Base-by-base conservation (phyloP, 1,140 invertebrate species). In the Bombus superbus region DNA sequence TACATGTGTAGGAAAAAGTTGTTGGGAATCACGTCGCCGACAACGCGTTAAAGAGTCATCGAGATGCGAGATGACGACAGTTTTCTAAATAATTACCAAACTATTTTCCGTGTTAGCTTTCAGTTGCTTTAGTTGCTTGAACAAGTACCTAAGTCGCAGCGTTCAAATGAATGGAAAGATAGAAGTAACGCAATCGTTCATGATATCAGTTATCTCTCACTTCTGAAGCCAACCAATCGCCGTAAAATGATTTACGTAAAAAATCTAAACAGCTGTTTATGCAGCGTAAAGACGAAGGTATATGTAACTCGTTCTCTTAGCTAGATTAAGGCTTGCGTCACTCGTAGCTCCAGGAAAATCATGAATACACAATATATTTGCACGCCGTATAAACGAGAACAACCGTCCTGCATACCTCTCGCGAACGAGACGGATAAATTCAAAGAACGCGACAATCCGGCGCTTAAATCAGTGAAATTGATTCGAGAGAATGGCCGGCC, bases 331-430 rank as follows among this genome's bases (percentile, higher is more conserved):
- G 18, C 75, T 77, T 77, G 57, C 75, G 38, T 77, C 75, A 77
- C 53, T 38, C 28, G 25, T 77, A 18, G 53, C 57, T 62, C 25
- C 53, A 10, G 75, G 75, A 77, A 77, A 77, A 62, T 77, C 47
- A 38, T 28, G 75, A 77, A 77, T 62, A 40, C 53, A 35, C 18
- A 74, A 35, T 68, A 68, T 68, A 32, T 13, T 32, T 32, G 53
- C 75, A 10, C 8, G 4, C 28, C 75, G 35, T 13, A 35, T 11
- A 53, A 57, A 75, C 44, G 18, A 74, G 42, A 32, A 40, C 10
- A 15, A 47, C 42, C 6, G 25, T 32, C 44, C 40, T 15, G 40
- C 73, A 57, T 57, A 35, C 73, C 47, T n/a, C 69, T 35, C 9
- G n/a, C 74, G 35, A 53, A n/a, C 71, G 18, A 35, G 35, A 3